Conservation (phyloP, 2,888 invertebrate genomes). For the Tipula lateralis region DNA sequence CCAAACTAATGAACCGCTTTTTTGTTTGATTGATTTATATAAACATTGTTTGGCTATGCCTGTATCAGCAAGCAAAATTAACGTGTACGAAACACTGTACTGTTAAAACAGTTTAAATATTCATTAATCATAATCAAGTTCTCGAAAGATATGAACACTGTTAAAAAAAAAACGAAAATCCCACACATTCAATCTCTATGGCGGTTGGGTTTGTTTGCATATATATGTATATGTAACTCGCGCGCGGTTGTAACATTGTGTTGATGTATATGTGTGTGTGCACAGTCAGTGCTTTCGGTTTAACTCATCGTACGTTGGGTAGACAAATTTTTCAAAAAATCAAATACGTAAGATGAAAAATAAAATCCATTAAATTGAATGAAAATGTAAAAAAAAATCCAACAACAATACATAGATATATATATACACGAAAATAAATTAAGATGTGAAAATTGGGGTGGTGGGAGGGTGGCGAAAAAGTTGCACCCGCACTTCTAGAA, state of each 20-base stretch:
- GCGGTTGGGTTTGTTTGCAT: not conserved
- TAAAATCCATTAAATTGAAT: slow-evolving; percentile 11
- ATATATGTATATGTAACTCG: not conserved
- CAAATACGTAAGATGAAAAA: not conserved
- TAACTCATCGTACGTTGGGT: not conserved
- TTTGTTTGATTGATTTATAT: not conserved
- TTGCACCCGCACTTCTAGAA: not conserved
- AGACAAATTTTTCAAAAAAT: not conserved
- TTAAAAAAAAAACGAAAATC: not conserved
- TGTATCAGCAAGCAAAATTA: not conserved
- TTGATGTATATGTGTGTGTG: not conserved
- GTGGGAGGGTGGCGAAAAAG: not conserved
- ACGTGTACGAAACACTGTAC: not conserved
- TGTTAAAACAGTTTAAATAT: not conserved
- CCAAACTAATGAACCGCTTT: not conserved
- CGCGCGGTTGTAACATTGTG: not conserved
- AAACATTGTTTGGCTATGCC: not conserved
- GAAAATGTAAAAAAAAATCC: not conserved
- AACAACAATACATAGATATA: not conserved
- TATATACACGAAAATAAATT: not conserved
- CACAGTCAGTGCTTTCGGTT: not conserved
- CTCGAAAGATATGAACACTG: not conserved
- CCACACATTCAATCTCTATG: not conserved
- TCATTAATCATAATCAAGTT: not conserved
- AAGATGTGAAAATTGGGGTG: not conserved